Conservation (phyloP, 2,797 vertebrate genomes). For the Sphenodon punctatus region DNA sequence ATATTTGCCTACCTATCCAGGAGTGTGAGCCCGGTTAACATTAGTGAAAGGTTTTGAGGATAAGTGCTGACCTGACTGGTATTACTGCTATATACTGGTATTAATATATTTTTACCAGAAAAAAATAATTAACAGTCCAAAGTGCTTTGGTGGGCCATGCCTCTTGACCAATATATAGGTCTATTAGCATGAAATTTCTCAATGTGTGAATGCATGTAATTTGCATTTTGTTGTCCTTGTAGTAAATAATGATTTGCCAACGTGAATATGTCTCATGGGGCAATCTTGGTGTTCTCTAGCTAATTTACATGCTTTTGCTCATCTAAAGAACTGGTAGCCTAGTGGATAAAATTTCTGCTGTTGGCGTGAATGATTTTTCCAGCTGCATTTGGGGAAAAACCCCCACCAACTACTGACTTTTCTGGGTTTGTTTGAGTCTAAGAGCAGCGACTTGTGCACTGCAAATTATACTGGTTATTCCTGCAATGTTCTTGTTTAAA, state of each 20-base stretch:
- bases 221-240: background rate
- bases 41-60: background rate
- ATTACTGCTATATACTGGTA: too few species aligned
- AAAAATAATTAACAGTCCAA: too few species aligned
- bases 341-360: background rate
- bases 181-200: background rate
- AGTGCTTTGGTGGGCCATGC: too few species aligned
- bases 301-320: background rate
- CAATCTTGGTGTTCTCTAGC: background rate
- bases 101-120: too few species aligned
- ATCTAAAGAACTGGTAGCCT: background rate
- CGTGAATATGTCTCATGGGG: background rate
- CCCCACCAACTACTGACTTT: background rate
- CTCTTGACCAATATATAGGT: too few species aligned
- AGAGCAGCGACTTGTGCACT: background rate
- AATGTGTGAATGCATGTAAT: background rate
- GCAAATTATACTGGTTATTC: background rate
- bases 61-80: background rate
- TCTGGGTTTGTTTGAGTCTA: background rate
- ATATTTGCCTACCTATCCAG: constrained; percentile 27
- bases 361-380: background rate
- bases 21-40: background rate
- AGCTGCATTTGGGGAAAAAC: background rate
- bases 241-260: background rate
- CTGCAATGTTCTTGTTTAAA: background rate